Conservation (phyloP, 2,113 vertebrate genomes). For the Engraulis encrasicolus region DNA sequence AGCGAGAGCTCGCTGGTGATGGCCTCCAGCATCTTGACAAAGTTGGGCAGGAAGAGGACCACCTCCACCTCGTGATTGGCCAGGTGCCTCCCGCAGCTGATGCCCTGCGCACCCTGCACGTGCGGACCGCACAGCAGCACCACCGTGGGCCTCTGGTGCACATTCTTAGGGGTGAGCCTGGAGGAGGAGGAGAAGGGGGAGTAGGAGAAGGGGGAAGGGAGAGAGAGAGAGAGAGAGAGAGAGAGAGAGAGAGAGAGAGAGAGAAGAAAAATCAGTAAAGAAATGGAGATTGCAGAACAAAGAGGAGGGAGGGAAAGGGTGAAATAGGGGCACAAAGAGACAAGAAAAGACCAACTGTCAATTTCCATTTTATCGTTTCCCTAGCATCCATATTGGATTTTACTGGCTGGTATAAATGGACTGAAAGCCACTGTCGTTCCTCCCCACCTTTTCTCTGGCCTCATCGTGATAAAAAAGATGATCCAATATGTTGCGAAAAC, state of each 20-base stretch:
- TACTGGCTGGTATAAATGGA: too few relatives aligned
- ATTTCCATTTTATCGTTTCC: too few relatives aligned
- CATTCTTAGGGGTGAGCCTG: conserved; percentile 95
- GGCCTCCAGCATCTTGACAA: conserved; percentile 95
- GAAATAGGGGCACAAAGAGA: too few relatives aligned
- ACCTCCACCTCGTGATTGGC: conserved; percentile 97
- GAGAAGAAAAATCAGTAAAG: conserved; percentile 22
- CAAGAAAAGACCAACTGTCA: too few relatives aligned
- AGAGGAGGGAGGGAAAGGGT: not conserved
- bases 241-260: not conserved
- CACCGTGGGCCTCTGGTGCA: conserved; percentile 94
- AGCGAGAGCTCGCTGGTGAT: conserved; percentile 93
- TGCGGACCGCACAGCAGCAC: conserved; percentile 94
- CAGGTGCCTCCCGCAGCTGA: conserved; percentile 94
- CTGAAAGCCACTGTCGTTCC: too few relatives aligned
- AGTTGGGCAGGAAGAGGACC: conserved; percentile 94
- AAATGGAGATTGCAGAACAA: not conserved
- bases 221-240: conserved; percentile 16
- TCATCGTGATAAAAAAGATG: too few relatives aligned
- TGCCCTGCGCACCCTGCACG: conserved; percentile 95
- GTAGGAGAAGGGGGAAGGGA: too few relatives aligned
- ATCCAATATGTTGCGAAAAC: too few relatives aligned
- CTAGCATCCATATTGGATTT: too few relatives aligned
- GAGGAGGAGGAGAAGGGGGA: not conserved
- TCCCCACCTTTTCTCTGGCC: too few relatives aligned